Conservation (phyloP, 2,113 vertebrate genomes). For the Eretmochelys imbricata region DNA sequence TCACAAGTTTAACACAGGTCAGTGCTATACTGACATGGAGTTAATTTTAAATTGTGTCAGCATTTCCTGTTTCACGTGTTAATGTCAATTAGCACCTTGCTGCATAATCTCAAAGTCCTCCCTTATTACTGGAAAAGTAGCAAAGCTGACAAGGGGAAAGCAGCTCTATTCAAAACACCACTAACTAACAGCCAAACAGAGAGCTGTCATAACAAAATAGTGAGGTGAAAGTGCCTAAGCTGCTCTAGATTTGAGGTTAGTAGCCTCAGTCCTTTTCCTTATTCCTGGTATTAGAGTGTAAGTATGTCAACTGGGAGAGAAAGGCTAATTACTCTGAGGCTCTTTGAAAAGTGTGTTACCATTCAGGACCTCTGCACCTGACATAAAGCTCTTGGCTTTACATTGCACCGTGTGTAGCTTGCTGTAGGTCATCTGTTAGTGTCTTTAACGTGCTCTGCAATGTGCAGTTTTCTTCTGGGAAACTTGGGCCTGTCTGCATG, state of each 20-base stretch:
- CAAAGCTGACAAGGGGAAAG: slow-evolving; percentile 53
- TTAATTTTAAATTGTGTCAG: slow-evolving; percentile 76
- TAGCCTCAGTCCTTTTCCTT: slow-evolving; percentile 52
- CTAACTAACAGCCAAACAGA: slow-evolving; percentile 65
- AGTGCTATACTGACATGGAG: slow-evolving; percentile 54
- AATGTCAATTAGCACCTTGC: slow-evolving; percentile 74
- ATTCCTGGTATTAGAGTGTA: slow-evolving; percentile 60
- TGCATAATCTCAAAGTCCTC: slow-evolving; percentile 68
- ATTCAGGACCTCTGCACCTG: slow-evolving; percentile 60
- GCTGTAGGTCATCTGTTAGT: slow-evolving; percentile 42
- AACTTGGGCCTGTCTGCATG: background rate
- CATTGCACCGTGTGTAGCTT: slow-evolving; percentile 14
- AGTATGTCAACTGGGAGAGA: slow-evolving; percentile 45
- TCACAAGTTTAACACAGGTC: slow-evolving; percentile 53
- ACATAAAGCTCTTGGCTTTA: slow-evolving; percentile 66
- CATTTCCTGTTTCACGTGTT: slow-evolving; percentile 71
- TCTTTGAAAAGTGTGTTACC: slow-evolving; percentile 58
- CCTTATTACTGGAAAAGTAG: slow-evolving; percentile 61
- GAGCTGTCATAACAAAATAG: slow-evolving; percentile 68
- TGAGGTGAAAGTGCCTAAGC: slow-evolving; percentile 41
- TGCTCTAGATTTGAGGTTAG: slow-evolving; percentile 58
- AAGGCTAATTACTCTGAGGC: slow-evolving; percentile 68
- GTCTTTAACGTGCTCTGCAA: slow-evolving; percentile 22
- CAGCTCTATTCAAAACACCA: slow-evolving; percentile 65
- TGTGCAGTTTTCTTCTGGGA: slow-evolving; percentile 8